These are phyloP conservation scores for Fabriciana adippe DNA, from an alignment of 2,888 invertebrate genomes.

Conservation along the genomic window DNA sequence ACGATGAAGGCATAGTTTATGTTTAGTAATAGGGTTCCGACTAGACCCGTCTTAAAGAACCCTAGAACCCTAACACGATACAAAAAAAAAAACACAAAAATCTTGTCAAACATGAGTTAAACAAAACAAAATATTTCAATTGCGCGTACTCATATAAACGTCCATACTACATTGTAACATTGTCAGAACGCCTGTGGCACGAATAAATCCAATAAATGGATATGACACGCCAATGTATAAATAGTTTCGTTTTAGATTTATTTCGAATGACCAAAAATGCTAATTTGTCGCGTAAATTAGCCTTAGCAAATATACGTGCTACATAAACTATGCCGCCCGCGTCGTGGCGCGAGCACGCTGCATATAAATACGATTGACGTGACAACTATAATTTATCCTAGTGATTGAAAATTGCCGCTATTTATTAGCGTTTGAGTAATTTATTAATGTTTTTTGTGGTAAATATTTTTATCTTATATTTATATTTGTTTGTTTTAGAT, in stretches of 20 bases:
- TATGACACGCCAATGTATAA: constrained; percentile 8
- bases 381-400: constrained; percentile 15
- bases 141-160: too few species aligned
- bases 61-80: too few species aligned
- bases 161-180: background rate
- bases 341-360: constrained; percentile 30
- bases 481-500: background rate
- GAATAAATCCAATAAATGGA: constrained; percentile 5
- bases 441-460: background rate
- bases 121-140: too few species aligned
- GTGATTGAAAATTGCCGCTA: constrained; percentile 16
- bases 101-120: too few species aligned
- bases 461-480: background rate
- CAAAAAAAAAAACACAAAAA: too few species aligned
- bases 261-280: constrained; percentile 26
- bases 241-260: constrained; percentile 19
- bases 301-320: constrained; percentile 20
- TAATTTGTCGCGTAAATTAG: constrained; percentile 27
- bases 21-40: too few species aligned
- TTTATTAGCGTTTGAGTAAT: background rate
- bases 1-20: too few species aligned
- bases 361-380: constrained; percentile 35
- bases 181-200: background rate
- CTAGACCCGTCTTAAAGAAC: too few species aligned
- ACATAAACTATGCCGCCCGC: constrained; percentile 20